These are phyloP conservation scores for Argyra leucocephala DNA, from an alignment of 2,888 invertebrate genomes.

Conservation along the genomic window DNA sequence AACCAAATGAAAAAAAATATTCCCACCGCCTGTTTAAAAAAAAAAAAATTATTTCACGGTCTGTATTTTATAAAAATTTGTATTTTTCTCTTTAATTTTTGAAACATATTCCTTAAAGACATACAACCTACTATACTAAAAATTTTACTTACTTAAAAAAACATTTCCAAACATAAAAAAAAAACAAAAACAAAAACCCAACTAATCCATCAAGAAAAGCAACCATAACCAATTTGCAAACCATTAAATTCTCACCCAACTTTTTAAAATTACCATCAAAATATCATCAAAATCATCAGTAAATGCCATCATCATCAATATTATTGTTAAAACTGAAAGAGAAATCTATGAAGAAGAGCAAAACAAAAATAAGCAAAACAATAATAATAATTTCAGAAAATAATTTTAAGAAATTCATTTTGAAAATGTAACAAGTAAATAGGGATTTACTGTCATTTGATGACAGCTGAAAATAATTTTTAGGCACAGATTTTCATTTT, in stretches of 20 bases:
- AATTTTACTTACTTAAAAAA: too few relatives aligned
- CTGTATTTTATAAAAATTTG: too few relatives aligned
- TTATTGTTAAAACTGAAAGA: too few relatives aligned
- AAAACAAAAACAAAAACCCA: not conserved
- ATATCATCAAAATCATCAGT: not conserved
- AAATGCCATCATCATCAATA: too few relatives aligned
- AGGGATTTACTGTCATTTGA: conserved; percentile 1
- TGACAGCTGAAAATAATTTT: not conserved
- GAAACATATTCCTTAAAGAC: too few relatives aligned
- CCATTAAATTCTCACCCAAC: not conserved
- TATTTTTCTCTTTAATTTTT: too few relatives aligned
- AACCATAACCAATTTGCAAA: not conserved
- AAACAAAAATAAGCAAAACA: not conserved
- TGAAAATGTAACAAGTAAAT: not conserved
- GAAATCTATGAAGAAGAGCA: not conserved
- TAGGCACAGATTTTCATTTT: not conserved
- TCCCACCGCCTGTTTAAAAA: too few relatives aligned
- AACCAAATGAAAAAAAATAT: too few relatives aligned
- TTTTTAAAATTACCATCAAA: not conserved
- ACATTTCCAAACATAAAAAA: too few relatives aligned
- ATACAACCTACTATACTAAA: too few relatives aligned
- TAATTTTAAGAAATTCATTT: not conserved
- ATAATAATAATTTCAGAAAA: not conserved
- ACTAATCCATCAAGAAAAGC: not conserved
- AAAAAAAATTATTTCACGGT: too few relatives aligned